Base-by-base conservation (phyloP, 2,888 invertebrate species). In the Phytoseiulus persimilis region DNA sequence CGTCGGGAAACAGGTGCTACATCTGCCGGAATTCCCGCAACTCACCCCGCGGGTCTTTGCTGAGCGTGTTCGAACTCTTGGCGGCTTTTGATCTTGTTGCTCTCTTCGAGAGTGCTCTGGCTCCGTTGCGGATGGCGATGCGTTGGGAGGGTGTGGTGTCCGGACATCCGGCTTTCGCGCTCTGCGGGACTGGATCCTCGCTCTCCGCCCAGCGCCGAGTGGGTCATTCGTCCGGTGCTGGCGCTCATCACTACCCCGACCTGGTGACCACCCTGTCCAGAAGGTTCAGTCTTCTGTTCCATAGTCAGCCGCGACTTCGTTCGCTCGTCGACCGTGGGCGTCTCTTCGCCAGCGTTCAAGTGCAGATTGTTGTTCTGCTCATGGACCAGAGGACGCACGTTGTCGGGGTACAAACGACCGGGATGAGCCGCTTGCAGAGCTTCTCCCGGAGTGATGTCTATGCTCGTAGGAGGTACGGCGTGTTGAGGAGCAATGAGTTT, bases 161-260 rank as follows among this genome's bases (percentile, higher is more conserved):
- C 87, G 32, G 87, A 87, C 18, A 87, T 39, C 45, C 87, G 87
- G 32, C 28, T 87, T 33, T 87, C 87, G 31, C 87, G 87, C 32
- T 87, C 87, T 45, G 87, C 87, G n/a, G 87, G 87, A 23, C 87
- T 87, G 32, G 87, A 87, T n/a, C 87, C 87, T 14, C 87, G 87
- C 33, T 87, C 87, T 33, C 87, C 87, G 39, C 39, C 87, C 28
- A 87, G 87, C 28, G 87, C 45, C 33, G 87, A 87, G 87, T 87
- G 87, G 87, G 87, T 39, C 87, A 87, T 87, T 87, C 87, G 87
- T 2, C 87, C 87, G 18, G 87, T 87, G 31, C 87, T 87, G 87
- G 87, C 87, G 87, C 87, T 87, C 87, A 87, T 87, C 33, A 87
- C 87, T 11, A 87, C 87, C 23, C 87, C 87, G 33, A 87, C 45